These are phyloP conservation scores for Cistogaster globosa DNA, from an alignment of 2,888 invertebrate genomes.

Conservation along the genomic window DNA sequence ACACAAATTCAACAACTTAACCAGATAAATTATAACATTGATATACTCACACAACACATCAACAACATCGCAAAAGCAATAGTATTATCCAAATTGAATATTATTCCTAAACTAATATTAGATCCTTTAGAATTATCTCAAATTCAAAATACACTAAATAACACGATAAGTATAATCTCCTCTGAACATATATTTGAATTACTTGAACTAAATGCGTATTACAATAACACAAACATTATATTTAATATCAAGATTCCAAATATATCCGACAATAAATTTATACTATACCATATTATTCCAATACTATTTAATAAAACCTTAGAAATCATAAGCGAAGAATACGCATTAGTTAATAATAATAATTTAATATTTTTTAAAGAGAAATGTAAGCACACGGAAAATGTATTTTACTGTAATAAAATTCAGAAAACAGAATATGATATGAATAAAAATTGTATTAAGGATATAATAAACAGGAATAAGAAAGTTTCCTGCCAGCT, in stretches of 20 bases:
- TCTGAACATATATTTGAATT: slow-evolving; percentile 46
- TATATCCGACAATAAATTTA: slow-evolving; percentile 21
- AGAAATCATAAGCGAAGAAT: too few species aligned
- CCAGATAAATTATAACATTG: slow-evolving; percentile 65
- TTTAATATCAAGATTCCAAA: slow-evolving; percentile 39
- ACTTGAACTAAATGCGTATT: slow-evolving; percentile 4
- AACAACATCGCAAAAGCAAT: slow-evolving; percentile 65
- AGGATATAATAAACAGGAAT: slow-evolving; percentile 29
- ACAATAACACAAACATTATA: slow-evolving; percentile 1
- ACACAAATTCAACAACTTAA: slow-evolving; percentile 45
- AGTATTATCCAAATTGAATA: slow-evolving; percentile 63
- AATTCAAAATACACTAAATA: slow-evolving; percentile 54
- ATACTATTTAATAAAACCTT: slow-evolving; percentile 22
- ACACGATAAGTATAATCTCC: slow-evolving; percentile 10
- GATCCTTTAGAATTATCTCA: slow-evolving; percentile 46
- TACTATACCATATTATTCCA: slow-evolving; percentile 28
- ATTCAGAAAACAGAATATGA: background rate
- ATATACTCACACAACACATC: slow-evolving; percentile 56
- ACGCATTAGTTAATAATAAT: background rate
- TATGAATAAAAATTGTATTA: background rate
- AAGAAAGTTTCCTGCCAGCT: slow-evolving; percentile 16
- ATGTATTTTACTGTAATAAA: slow-evolving; percentile 22
- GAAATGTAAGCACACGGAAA: slow-evolving; percentile 43
- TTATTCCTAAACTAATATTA: slow-evolving; percentile 66
- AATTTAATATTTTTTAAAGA: slow-evolving; percentile 32